Base-by-base conservation (phyloP, 2,888 invertebrate species). In the Drosophila flavopinicola region DNA sequence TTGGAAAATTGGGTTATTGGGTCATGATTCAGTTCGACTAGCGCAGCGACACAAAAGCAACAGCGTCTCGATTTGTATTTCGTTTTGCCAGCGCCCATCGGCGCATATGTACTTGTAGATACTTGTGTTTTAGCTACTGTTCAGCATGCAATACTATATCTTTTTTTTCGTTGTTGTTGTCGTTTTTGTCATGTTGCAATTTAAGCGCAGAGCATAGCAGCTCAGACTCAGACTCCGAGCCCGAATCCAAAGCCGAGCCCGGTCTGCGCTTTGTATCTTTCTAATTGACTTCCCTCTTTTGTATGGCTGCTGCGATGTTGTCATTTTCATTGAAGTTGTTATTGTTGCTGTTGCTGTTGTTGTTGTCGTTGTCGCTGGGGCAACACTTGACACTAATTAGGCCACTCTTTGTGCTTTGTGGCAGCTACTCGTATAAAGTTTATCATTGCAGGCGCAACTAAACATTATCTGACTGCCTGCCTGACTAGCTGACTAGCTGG, bases 11-110 rank as follows among this genome's bases (percentile, higher is more conserved):
- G 59, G 88, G 88, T 88, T 88, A 88, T 83, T 88, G 78, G 88
- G 88, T 88, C 88, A 88, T 89, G 88, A 88, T 89, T 89, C 79
- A 87, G 88, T 89, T 88, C 79, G 85, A 86, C 69, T 61, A 32
- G 84, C 80, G 61, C 67, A 71, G 66, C 80, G 65, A 75, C 79
- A 56, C 65, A 75, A 45, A 57, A 77, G 59, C 80, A 75, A 63
- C 78, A 78, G 75, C 78, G 65, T 61, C 88, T 87, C 84, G 88
- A 87, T 84, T 84, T 84, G 75, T 87, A 73, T 77, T 79, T 79
- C 76, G 59, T 38, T 64, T 65, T 80, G 73, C 49, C 63, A 64
- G 47, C 56, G 80, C 80, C 77, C 60, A 64, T 65, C 70, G 60
- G 56, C 45, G 52, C 53, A 15, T 37, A 17, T 15, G 17, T 69